Evolutionary conservation across 2,797 vertebrate genomes (phyloP), one percentile per base, ranked within the genome.

Genomic region (Odontamblyopus rebecca): DNA sequence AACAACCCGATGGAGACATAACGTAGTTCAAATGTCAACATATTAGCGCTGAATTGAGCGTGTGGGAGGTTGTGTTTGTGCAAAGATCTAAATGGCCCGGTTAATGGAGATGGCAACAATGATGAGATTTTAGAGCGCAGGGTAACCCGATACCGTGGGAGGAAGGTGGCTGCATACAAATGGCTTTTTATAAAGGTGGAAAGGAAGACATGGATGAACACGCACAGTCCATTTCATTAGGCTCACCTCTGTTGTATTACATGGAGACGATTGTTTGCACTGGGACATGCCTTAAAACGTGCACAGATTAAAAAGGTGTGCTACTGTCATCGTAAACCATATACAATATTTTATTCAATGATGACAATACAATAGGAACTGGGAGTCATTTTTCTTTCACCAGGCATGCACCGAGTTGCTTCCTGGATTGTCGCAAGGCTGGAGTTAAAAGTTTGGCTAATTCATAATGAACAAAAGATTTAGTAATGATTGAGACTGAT

Each of bases 81-180:
- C 48, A 59, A 61, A 56, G 64, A 81, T 84, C 81, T 63, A 88
- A 89, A 88, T 70, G 78, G 82, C 81, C 81, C 66, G 73, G 78
- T 83, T 86, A 88, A 91, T 88, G 88, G 75, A 81, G 84, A 87
- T 83, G 82, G 80, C 80, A 72, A 81, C 57, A 61, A 85, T 83
- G 87, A 92, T 87, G 82, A 72, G 78, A 87, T 90, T 86, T 84
- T 59, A 6, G 51, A 69, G 82, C 4, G 64, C 11, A 66, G 82
- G 70, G 86, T 84, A 83, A 89, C 86, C 77, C 70, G 77, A 80
- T 80, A 83, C 78, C 77, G 85, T 75, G 67, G 54, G 82, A 86
- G 75, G 71, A 75, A 84, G 75, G 51, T 5, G 27, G 48, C 38
- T 0, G 77, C 81, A 91, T 86, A 83, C 76, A 86, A 88, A 89